Base-by-base conservation (phyloP, 2,113 vertebrate genomes). In the Arvicanthis niloticus region DNA sequence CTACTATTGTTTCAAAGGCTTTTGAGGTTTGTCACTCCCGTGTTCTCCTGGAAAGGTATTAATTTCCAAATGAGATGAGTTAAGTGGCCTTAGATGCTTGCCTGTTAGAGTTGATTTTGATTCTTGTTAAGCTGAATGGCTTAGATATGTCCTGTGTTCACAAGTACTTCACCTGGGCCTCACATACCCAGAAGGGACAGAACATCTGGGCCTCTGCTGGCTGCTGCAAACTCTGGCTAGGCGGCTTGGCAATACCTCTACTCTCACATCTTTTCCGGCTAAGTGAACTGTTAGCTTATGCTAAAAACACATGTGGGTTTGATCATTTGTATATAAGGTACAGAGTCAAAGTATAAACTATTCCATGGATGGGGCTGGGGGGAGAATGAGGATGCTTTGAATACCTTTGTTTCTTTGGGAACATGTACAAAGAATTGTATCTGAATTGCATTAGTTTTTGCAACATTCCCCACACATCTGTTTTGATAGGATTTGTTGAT, bases 211-310 rank as follows among this genome's bases (percentile, higher is more conserved):
- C 37, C 58, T 96, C 90, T 75, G 65, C 19, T 51, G 37, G 90
- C 96, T 96, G 78, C 88, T 9, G 80, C 21, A 56, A 90, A 72
- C 77, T 17, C 70, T 76, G 82, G 72, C 37, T 58, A 0, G 42
- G 60, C 24, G 7, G 34, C 58, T 72, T 96, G 91, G 88, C 40
- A 95, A 86, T 87, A 78, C 77, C 51, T 91, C 29, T 56, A 4
- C 42, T 87, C 37, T 67, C 65, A 85, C 45, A 7, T 93, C 45
- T 78, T 95, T 96, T 91, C 91, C 16, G 86, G 88, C 88, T 68
- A 90, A 93, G 88, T 92, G 93, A 96, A 77, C 77, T 82, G 94
- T 92, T 97, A 88, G 56, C 65, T 95, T 93, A 75, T 88, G 75
- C 34, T 89, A 65, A 93, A 77, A 87, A 70, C 91, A 85, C 2